A percentile compares a stretch with the other conserved stretches of the same genome.
Evolutionary conservation across 2,113 vertebrate species (phyloP).

Genomic region (Ammospiza caudacuta): DNA sequence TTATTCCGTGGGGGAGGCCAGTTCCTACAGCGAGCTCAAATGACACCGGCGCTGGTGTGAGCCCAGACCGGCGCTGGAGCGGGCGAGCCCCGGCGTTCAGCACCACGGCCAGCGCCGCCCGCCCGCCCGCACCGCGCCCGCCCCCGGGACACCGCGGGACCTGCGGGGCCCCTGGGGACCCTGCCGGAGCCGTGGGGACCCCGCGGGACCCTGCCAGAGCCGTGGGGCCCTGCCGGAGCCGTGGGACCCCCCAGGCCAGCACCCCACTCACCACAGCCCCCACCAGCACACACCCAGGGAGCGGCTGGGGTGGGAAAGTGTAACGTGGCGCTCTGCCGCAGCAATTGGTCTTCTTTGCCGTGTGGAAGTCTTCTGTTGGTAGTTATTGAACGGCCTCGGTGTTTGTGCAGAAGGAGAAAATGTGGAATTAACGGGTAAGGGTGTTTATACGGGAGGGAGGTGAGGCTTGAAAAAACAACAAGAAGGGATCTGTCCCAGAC

Average conservation of each 20-base stretch:
- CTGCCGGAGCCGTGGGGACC: no score
- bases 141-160: neutral
- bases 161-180: neutral
- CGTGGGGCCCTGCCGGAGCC: no score
- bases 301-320: rapidly evolving
- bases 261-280: neutral
- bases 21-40: neutral
- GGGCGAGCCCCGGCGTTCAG: neutral
- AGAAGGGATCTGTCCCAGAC: neutral
- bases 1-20: neutral
- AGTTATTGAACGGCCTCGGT: neutral
- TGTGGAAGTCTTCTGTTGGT: neutral
- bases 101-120: conserved; percentile 3
- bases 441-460: neutral
- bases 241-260: neutral
- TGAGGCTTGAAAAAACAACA: neutral
- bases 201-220: no score
- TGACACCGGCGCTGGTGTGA: rapidly evolving
- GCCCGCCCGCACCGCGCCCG: neutral
- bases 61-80: rapidly evolving
- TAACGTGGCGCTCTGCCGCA: neutral
- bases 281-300: neutral
- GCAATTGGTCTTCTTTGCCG: rapidly evolving
- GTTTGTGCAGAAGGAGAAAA: neutral
- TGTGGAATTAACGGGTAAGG: neutral